Base-by-base conservation (phyloP, 2,113 vertebrate species). In the Cisticola juncidis region DNA sequence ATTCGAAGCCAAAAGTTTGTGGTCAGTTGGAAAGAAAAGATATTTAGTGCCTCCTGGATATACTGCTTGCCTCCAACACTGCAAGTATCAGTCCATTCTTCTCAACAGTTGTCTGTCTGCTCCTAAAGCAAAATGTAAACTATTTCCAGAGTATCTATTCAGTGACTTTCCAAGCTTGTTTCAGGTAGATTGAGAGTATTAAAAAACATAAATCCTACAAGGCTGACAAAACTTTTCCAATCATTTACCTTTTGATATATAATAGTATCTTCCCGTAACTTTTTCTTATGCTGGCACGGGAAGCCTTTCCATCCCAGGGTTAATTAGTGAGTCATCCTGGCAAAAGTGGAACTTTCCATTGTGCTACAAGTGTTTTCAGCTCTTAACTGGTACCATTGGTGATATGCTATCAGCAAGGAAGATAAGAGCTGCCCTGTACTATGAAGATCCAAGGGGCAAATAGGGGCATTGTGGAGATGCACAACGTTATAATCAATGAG, bases 271-370 rank as follows among this genome's bases (percentile, higher is more conserved):
- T 91, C 70, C 66, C 0, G 0, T 69, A 87, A 70, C 7, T n/a
- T 73, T 60, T 86, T 64, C 80, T 76, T 29, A 54, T 66, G 4
- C 6, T 77, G 90, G 79, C 78, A 66, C 54, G 61, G 62, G 78
- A 93, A 94, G 26, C n/a, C 35, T 93, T 56, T 82, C 58, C 44
- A 82, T 51, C 35, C 45, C 10, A 17, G 35, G 62, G 64, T 91
- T 85, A 95, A 95, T 80, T 74, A 90, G 11, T 65, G 50, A 96
- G 58, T 83, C 88, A 96, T 82, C 47, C 68, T 74, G 64, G 74
- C 4, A 15, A 78, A 96, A 96, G 76, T 15, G 23, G 68, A 94
- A 94, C 42, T 92, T 95, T 77, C 92, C 85, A 86, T 88, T 73
- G 77, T 48, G 79, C 76, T 74, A 7, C 38, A 85, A 95, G 85